Conservation (phyloP, 2,888 invertebrate species). For the Cinara cedri region DNA sequence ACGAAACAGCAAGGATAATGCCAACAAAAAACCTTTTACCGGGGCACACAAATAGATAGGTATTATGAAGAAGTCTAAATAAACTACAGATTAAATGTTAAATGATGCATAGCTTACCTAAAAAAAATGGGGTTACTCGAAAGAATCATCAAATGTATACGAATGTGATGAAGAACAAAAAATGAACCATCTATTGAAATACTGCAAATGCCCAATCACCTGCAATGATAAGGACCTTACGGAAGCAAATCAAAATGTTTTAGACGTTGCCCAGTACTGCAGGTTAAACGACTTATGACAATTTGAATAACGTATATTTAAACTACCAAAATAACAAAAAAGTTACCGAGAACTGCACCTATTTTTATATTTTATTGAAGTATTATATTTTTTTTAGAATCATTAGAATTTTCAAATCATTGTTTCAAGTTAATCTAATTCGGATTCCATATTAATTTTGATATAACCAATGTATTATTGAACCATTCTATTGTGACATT, state of each 20-base stretch:
- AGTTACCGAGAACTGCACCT: not conserved
- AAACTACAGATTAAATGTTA: not conserved
- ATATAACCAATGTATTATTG: too few species aligned
- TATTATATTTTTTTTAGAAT: too few species aligned
- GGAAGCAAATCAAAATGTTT: not conserved
- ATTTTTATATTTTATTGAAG: not conserved
- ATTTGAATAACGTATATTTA: not conserved
- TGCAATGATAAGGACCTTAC: not conserved
- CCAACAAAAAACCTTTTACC: not conserved
- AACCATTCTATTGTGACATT: too few species aligned
- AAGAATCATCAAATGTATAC: not conserved
- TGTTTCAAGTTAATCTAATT: too few species aligned
- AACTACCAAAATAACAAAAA: not conserved
- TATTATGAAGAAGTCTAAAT: not conserved
- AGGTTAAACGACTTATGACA: not conserved
- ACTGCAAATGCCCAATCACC: too few species aligned
- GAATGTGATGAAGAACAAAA: not conserved
- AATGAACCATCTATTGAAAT: not conserved
- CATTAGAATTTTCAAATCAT: too few species aligned
- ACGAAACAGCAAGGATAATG: conserved; percentile 9
- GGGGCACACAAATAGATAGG: not conserved
- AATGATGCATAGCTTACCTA: not conserved
- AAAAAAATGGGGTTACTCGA: not conserved
- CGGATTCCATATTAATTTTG: too few species aligned
- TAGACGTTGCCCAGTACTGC: not conserved